These are phyloP conservation scores for Sterrhoptilus dennistouni DNA, from an alignment of 2,113 vertebrate species.

Conservation along the genomic window DNA sequence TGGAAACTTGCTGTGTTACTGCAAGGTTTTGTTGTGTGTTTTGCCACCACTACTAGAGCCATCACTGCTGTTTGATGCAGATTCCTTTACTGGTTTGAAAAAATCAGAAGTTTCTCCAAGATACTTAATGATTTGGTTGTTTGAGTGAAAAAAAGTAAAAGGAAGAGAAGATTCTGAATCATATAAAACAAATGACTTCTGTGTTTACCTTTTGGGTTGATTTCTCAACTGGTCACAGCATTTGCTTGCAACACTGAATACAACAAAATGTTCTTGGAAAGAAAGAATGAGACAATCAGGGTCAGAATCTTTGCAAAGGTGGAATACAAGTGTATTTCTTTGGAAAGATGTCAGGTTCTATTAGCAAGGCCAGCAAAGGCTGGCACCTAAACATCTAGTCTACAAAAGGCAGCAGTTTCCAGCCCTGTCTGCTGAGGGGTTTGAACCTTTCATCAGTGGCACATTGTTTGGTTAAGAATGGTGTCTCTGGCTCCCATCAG, in stretches of 20 bases:
- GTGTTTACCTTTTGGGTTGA: background rate
- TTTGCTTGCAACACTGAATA: background rate
- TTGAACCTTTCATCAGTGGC: background rate
- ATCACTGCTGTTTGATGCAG: background rate
- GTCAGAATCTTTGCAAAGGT: background rate
- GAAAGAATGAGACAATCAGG: background rate
- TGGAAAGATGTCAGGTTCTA: background rate
- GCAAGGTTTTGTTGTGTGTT: background rate
- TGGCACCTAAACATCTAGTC: background rate
- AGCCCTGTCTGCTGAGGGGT: background rate
- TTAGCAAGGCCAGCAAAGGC: background rate
- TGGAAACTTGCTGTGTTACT: background rate
- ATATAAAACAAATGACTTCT: background rate
- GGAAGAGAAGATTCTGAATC: background rate
- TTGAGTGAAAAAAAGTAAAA: background rate
- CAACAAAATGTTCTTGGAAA: background rate
- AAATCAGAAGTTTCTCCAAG: background rate
- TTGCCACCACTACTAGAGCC: background rate
- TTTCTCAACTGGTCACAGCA: fast-evolving
- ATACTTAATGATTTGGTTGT: background rate
- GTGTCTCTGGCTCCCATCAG: background rate
- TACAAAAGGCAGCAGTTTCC: background rate
- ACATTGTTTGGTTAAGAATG: background rate
- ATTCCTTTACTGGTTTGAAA: background rate
- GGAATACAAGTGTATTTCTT: background rate